A percentile compares a stretch with the other conserved stretches of the same genome.
These are phyloP conservation scores for Physella acuta DNA, from an alignment of 1,140 invertebrate species.

Conservation along the genomic window DNA sequence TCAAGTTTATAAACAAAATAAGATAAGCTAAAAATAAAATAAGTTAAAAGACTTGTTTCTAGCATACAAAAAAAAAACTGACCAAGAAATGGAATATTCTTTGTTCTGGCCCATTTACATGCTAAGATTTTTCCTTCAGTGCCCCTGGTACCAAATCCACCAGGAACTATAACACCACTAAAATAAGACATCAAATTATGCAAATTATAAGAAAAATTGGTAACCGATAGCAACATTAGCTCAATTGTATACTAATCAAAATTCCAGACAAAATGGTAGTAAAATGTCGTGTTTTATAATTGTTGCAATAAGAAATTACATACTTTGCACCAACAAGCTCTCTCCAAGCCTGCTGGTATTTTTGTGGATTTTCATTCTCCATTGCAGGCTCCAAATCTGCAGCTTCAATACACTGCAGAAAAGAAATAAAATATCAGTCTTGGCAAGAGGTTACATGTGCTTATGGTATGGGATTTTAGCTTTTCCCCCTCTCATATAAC, in stretches of 20 bases:
- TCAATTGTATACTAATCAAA: too few species aligned
- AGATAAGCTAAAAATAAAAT: neutral
- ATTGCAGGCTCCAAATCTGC: conserved; percentile 80
- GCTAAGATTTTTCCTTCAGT: conserved; percentile 95
- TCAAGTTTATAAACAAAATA: neutral
- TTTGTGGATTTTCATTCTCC: conserved; percentile 73
- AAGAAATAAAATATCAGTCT: too few species aligned
- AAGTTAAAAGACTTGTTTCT: neutral
- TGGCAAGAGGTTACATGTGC: too few species aligned
- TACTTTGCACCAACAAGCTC: conserved; percentile 84
- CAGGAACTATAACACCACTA: conserved; percentile 89
- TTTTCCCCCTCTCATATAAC: too few species aligned
- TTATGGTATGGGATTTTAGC: too few species aligned
- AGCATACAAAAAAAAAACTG: neutral
- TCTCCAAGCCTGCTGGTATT: conserved; percentile 93
- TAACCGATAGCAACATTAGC: too few species aligned
- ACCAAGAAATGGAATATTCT: conserved; percentile 85
- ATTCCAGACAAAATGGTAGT: too few species aligned
- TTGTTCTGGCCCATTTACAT: conserved; percentile 87
- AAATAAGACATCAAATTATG: conserved; percentile 7
- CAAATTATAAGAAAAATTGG: too few species aligned
- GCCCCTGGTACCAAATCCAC: conserved; percentile 94
- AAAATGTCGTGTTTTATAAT: too few species aligned
- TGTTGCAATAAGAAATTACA: too few species aligned
- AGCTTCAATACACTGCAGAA: conserved; percentile 85